phyloP scores from a whole-genome alignment of 2,797 vertebrate species.

The Poeciliopsis infans region DNA sequence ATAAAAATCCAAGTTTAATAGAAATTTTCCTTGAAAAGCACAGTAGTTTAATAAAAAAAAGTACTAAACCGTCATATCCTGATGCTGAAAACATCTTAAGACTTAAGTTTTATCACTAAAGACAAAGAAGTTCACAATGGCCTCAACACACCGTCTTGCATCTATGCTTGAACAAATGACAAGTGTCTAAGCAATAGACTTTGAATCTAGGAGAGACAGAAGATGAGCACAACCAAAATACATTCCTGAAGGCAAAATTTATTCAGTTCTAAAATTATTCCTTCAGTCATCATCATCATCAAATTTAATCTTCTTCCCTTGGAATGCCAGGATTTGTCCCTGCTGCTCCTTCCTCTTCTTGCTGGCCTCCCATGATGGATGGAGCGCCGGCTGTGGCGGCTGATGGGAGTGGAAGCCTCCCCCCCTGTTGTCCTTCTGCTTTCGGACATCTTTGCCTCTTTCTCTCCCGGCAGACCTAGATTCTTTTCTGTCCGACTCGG shows the following conservation, averaged over 20 bases:
- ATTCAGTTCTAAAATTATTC: not conserved
- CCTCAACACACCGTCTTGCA: not conserved
- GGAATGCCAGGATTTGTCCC: constrained; percentile 90
- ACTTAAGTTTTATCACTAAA: not conserved
- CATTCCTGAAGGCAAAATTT: not conserved
- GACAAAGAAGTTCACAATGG: not conserved
- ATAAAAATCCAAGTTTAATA: not conserved
- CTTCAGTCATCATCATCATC: constrained; percentile 85
- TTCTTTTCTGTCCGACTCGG: constrained; percentile 14
- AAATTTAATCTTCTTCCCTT: constrained; percentile 97
- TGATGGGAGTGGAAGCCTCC: constrained; percentile 49
- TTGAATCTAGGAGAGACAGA: not conserved
- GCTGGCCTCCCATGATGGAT: constrained; percentile 98
- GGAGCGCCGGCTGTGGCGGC: constrained; percentile 81
- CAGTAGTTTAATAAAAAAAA: not conserved
- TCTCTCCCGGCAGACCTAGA: constrained; percentile 66
- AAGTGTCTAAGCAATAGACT: not conserved
- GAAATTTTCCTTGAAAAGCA: not conserved
- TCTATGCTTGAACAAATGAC: not conserved
- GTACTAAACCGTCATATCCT: not conserved
- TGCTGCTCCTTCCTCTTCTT: constrained; percentile 89
- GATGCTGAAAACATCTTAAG: not conserved
- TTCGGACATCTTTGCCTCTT: constrained; percentile 45
- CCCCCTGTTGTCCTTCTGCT: constrained; percentile 62
- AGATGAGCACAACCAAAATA: not conserved